phyloP scores from a whole-genome alignment of 1,140 invertebrate species.

The Pectinophora gossypiella region DNA sequence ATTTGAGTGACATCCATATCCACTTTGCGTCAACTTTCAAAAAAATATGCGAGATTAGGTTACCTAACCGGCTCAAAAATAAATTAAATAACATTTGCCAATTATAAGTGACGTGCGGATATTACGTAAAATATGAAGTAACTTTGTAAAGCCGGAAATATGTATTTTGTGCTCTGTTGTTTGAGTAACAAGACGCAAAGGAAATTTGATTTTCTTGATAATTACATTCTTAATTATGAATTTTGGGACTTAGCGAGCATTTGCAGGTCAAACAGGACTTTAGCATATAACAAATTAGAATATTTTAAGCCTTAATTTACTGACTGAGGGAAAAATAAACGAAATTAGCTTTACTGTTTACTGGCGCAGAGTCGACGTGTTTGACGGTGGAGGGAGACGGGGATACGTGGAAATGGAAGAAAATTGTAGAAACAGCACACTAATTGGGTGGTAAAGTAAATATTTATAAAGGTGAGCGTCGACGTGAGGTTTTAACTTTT shows the following conservation, averaged over 20 bases:
- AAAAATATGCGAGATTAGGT: too few species aligned
- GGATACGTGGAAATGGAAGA: conserved; percentile 13
- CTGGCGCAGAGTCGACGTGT: conserved; percentile 16
- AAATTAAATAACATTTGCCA: too few species aligned
- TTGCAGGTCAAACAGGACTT: background rate
- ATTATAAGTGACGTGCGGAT: too few species aligned
- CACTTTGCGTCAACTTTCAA: too few species aligned
- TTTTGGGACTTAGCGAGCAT: background rate
- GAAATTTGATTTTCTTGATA: background rate
- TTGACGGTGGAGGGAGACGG: background rate
- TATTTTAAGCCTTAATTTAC: conserved; percentile 30
- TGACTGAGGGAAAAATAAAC: conserved; percentile 34
- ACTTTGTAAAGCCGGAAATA: too few species aligned
- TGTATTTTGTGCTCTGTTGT: too few species aligned
- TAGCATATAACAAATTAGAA: conserved; percentile 24
- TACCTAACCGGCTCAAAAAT: too few species aligned
- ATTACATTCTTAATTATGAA: background rate
- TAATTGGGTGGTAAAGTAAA: conserved; percentile 65
- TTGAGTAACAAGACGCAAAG: background rate
- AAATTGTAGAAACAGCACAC: conserved; percentile 39
- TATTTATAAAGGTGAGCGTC: conserved; percentile 59
- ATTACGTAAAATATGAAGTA: too few species aligned
- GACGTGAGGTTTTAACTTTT: conserved; percentile 55
- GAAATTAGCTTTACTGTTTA: conserved; percentile 35
- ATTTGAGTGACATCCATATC: too few species aligned